Evolutionary conservation across 2,888 invertebrate species (phyloP).

Genomic region (Eupithecia centaureata): DNA sequence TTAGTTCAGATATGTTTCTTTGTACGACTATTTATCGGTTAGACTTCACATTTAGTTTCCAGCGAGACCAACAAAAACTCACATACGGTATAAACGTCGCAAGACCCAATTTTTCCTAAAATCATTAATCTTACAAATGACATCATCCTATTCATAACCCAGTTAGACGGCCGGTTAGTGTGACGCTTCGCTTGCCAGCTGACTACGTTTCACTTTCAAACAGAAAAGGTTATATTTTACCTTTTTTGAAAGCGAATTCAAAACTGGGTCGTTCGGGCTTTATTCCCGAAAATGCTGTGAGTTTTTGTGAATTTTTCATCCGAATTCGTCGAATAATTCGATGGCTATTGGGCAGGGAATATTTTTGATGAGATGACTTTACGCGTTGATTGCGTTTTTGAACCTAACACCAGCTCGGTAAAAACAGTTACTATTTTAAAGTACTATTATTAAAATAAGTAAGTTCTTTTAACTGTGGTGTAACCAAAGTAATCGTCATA

Average conservation of each 20-base stretch:
- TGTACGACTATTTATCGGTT: not conserved
- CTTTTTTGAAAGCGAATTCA: conserved; percentile 46
- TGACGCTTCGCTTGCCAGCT: conserved; percentile 55
- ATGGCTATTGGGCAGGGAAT: conserved; percentile 18
- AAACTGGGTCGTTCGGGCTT: conserved; percentile 50
- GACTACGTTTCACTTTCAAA: conserved; percentile 52
- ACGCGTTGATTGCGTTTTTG: conserved; percentile 5
- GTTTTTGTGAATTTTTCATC: conserved; percentile 32
- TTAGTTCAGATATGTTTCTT: not conserved
- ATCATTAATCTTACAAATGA: conserved; percentile 22
- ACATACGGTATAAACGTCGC: not conserved
- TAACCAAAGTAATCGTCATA: too few relatives aligned
- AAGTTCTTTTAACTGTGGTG: too few relatives aligned
- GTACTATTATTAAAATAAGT: too few relatives aligned
- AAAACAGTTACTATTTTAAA: not conserved
- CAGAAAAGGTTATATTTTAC: conserved; percentile 36
- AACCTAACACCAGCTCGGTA: not conserved
- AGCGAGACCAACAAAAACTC: not conserved
- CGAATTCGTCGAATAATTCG: conserved; percentile 24
- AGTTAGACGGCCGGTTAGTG: conserved; percentile 47
- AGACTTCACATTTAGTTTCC: not conserved
- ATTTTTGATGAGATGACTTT: conserved; percentile 19
- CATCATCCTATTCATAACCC: conserved; percentile 20
- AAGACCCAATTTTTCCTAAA: conserved; percentile 20
- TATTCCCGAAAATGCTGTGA: conserved; percentile 30